These are phyloP conservation scores for Pagetopsis macropterus DNA, from an alignment of 2,797 vertebrate species.

Conservation along the genomic window DNA sequence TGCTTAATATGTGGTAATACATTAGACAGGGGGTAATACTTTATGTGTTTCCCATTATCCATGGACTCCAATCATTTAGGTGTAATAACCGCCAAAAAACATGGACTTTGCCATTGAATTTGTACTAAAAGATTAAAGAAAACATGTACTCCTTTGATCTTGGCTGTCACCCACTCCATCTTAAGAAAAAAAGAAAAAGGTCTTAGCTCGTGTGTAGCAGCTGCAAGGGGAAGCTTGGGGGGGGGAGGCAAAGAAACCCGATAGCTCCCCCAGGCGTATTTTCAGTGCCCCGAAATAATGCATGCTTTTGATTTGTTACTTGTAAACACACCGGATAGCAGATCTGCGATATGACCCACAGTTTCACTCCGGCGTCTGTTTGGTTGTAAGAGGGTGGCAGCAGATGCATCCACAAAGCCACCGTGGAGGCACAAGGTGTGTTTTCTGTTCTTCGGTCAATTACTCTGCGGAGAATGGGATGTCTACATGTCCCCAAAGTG, in stretches of 20 bases:
- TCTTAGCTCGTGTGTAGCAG: slow-evolving; percentile 70
- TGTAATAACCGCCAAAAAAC: background rate
- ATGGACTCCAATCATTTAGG: background rate
- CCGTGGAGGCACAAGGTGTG: slow-evolving; percentile 53
- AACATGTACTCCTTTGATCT: slow-evolving; percentile 5
- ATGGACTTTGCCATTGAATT: background rate
- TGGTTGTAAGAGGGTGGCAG: slow-evolving; percentile 52
- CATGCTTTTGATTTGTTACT: slow-evolving; percentile 83
- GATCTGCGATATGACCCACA: slow-evolving; percentile 65
- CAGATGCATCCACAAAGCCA: slow-evolving; percentile 58
- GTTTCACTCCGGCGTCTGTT: slow-evolving; percentile 67
- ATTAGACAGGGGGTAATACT: background rate
- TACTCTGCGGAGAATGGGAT: slow-evolving; percentile 73
- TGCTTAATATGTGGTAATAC: background rate
- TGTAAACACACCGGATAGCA: slow-evolving; percentile 75
- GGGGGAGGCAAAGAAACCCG: slow-evolving; percentile 56
- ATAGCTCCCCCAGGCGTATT: slow-evolving; percentile 80
- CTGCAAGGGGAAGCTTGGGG: slow-evolving; percentile 67
- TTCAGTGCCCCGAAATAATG: slow-evolving; percentile 80
- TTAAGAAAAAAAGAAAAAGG: slow-evolving; percentile 14
- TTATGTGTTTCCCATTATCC: background rate
- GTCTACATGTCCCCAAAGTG: slow-evolving; percentile 76
- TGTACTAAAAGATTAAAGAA: background rate
- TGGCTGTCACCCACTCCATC: slow-evolving; percentile 63
- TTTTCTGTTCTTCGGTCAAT: slow-evolving; percentile 58